phyloP scores from a whole-genome alignment of 2,113 vertebrate species.

The Silurus meridionalis region DNA sequence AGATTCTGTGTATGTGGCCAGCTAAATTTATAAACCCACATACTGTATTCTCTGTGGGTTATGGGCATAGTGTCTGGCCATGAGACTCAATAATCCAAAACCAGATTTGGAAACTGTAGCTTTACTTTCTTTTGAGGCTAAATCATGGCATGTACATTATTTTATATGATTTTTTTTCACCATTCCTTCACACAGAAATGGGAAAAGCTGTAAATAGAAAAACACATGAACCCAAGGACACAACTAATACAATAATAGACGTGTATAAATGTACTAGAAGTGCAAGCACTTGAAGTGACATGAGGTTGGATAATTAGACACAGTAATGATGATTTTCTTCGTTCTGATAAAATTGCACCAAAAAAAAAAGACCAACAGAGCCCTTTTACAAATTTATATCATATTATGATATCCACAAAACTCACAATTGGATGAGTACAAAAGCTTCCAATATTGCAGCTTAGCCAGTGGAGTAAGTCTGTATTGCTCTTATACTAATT shows the following conservation, averaged over 20 bases:
- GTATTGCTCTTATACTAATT: neutral
- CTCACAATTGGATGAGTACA: neutral
- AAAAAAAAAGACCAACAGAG: too few relatives aligned
- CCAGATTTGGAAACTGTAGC: neutral
- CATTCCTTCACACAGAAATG: too few relatives aligned
- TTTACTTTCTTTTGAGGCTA: neutral
- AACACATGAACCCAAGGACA: too few relatives aligned
- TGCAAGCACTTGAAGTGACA: too few relatives aligned
- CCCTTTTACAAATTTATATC: too few relatives aligned
- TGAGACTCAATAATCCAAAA: neutral
- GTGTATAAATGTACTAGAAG: too few relatives aligned
- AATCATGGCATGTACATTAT: neutral
- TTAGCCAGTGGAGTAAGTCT: neutral
- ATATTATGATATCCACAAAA: neutral
- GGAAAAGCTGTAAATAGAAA: too few relatives aligned
- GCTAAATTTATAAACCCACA: neutral
- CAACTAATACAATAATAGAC: too few relatives aligned
- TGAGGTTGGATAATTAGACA: too few relatives aligned
- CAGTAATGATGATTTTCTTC: neutral
- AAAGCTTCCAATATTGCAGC: neutral
- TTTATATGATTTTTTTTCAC: neutral
- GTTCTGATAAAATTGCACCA: neutral
- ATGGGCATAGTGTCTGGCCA: neutral
- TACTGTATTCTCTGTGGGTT: neutral
- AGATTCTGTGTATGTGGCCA: neutral